phyloP scores from a whole-genome alignment of 2,888 invertebrate species.

The Drosophila anomalata region DNA sequence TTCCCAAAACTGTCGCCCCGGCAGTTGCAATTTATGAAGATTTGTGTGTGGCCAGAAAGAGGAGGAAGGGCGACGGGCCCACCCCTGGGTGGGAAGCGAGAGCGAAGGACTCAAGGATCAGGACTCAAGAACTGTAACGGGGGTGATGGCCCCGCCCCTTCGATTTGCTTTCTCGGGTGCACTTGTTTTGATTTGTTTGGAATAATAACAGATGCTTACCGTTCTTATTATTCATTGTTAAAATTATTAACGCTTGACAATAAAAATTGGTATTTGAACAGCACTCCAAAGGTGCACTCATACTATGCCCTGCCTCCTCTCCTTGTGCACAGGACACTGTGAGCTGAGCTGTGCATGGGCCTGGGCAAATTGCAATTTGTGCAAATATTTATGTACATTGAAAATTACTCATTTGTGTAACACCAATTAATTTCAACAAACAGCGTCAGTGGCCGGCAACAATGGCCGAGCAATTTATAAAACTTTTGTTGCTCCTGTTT shows the following conservation, averaged over 20 bases:
- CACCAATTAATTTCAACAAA: constrained; percentile 81
- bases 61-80: constrained; percentile 2
- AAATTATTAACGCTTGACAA: constrained; percentile 83
- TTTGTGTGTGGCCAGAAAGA: constrained; percentile 66
- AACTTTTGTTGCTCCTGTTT: constrained; percentile 48
- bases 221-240: constrained; percentile 82
- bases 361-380: constrained; percentile 78
- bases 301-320: neutral
- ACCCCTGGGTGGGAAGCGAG: neutral
- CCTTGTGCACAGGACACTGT: neutral
- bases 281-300: constrained; percentile 60
- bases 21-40: constrained; percentile 80
- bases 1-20: constrained; percentile 64
- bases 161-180: constrained; percentile 64
- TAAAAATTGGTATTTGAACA: constrained; percentile 77
- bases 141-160: constrained; percentile 53
- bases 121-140: neutral
- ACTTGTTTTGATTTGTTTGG: constrained; percentile 83
- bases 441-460: constrained; percentile 53
- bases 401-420: constrained; percentile 81
- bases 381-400: constrained; percentile 82
- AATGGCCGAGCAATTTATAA: constrained; percentile 62
- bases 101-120: neutral
- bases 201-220: constrained; percentile 83
- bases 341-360: neutral